phyloP scores from a whole-genome alignment of 1,140 invertebrate genomes.

The Meloidogyne floridensis region DNA sequence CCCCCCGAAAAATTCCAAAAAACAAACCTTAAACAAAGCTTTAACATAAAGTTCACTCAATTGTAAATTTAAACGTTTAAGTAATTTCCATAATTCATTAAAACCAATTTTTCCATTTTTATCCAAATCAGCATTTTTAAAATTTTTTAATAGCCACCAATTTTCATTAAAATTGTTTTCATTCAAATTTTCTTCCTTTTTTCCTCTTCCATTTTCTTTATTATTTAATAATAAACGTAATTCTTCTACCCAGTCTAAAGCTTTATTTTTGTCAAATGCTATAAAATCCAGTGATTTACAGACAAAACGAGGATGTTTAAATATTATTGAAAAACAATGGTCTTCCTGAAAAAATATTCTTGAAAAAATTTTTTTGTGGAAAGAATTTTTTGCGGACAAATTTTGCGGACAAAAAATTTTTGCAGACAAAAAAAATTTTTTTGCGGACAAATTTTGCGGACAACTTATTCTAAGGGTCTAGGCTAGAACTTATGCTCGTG shows the following conservation, averaged over 20 bases:
- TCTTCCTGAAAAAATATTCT: slow-evolving; percentile 51
- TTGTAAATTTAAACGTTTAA: slow-evolving; percentile 62
- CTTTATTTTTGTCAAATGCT: slow-evolving; percentile 33
- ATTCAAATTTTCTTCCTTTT: neutral
- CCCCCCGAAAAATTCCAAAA: neutral
- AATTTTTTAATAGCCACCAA: slow-evolving; percentile 57
- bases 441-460: too few relatives aligned
- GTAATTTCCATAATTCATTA: slow-evolving; percentile 61
- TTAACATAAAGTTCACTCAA: slow-evolving; percentile 56
- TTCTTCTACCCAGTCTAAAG: slow-evolving; percentile 37
- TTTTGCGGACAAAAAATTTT: neutral
- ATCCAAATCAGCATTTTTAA: slow-evolving; percentile 58
- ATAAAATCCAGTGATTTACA: slow-evolving; percentile 63
- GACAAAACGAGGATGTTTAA: slow-evolving; percentile 55
- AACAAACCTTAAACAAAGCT: slow-evolving; percentile 55
- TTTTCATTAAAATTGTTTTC: slow-evolving; percentile 39
- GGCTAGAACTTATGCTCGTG: too few relatives aligned
- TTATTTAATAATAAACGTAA: slow-evolving; percentile 35
- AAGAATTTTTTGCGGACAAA: too few relatives aligned
- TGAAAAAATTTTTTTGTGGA: neutral
- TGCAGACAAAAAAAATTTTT: too few relatives aligned
- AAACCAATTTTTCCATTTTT: slow-evolving; percentile 59
- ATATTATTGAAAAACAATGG: slow-evolving; percentile 62
- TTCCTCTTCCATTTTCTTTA: neutral
- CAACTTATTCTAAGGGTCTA: too few relatives aligned